These are phyloP conservation scores for Tetramorium alpestre DNA, from an alignment of 1,140 invertebrate species.

Conservation along the genomic window DNA sequence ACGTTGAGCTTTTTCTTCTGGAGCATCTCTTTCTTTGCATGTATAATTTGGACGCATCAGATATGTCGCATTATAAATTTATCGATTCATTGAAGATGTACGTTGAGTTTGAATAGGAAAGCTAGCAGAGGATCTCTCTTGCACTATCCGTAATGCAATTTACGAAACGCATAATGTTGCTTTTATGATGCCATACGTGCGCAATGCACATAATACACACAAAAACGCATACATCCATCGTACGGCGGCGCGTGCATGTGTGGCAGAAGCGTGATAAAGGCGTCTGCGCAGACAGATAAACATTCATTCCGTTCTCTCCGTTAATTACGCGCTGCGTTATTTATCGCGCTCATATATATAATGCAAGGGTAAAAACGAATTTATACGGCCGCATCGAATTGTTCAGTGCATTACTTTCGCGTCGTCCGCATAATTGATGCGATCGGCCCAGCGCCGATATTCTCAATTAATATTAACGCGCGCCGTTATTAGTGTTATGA, in stretches of 20 bases:
- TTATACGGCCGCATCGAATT: constrained; percentile 67
- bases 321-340: constrained; percentile 77
- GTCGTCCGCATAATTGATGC: constrained; percentile 68
- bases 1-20: background rate
- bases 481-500: constrained; percentile 51
- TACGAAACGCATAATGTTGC: constrained; percentile 70
- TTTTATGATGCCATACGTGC: constrained; percentile 55
- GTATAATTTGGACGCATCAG: background rate
- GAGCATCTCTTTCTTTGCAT: background rate
- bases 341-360: constrained; percentile 71
- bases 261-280: constrained; percentile 68
- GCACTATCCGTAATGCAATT: constrained; percentile 70
- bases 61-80: constrained; percentile 33
- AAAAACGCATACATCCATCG: background rate
- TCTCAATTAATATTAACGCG: constrained; percentile 74
- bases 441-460: constrained; percentile 52
- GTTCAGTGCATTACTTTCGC: constrained; percentile 71
- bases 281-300: constrained; percentile 73
- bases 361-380: constrained; percentile 74
- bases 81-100: background rate
- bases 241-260: background rate
- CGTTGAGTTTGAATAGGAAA: constrained; percentile 33
- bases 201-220: background rate
- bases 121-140: constrained; percentile 32
- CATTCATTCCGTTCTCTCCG: constrained; percentile 72